Conservation (phyloP, 2,113 vertebrate genomes). For the Brachypteracias leptosomus region DNA sequence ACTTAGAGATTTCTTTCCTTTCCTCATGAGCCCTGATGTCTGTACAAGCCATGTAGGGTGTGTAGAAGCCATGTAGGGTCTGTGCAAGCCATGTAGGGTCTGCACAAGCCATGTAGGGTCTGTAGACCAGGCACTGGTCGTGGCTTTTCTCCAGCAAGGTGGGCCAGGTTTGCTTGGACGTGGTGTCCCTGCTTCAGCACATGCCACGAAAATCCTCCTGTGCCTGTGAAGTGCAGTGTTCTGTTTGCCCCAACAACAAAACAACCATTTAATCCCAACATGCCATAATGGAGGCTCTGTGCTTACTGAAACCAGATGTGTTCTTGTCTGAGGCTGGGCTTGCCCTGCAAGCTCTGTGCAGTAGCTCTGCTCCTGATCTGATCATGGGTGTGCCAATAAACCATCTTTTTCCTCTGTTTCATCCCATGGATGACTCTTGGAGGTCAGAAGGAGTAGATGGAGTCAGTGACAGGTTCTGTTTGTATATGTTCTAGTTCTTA, state of each 20-base stretch:
- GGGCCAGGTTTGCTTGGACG: not conserved
- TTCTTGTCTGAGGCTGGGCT: not conserved
- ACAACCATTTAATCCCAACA: not conserved
- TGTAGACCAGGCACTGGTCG: fast-evolving
- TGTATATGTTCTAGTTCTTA: not conserved
- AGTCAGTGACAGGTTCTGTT: not conserved
- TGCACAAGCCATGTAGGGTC: not conserved
- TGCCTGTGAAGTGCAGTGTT: not conserved
- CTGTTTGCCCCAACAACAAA: not conserved
- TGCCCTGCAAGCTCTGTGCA: not conserved
- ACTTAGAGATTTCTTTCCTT: not conserved
- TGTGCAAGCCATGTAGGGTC: not conserved
- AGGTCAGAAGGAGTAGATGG: not conserved
- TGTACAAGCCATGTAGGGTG: not conserved
- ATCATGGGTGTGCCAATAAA: not conserved
- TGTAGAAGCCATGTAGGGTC: no score
- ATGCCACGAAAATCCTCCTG: not conserved
- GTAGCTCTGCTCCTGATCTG: not conserved
- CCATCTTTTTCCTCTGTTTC: not conserved
- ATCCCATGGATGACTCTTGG: not conserved
- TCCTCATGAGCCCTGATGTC: not conserved
- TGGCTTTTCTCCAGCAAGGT: not conserved
- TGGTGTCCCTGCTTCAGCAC: not conserved
- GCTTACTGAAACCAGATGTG: not conserved
- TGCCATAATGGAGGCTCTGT: not conserved